Percentiles rank a stretch among this genome's conserved stretches.
These are phyloP conservation scores for Anoplopoma fimbria DNA, from an alignment of 2,113 vertebrate genomes.

Conservation along the genomic window DNA sequence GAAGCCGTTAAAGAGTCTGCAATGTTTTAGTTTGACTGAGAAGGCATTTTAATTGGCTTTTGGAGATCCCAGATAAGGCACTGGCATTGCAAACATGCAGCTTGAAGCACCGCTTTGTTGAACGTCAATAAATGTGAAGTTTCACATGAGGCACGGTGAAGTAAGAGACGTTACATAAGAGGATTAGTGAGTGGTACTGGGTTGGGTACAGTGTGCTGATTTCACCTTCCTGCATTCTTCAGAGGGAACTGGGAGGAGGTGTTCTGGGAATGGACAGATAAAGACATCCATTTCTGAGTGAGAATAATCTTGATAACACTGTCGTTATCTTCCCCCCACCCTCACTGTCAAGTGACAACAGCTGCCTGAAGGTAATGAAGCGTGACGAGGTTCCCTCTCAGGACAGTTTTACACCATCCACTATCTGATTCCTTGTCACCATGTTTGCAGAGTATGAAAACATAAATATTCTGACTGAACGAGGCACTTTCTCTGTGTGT, in stretches of 20 bases:
- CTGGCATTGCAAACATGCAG: not conserved
- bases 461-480: not conserved
- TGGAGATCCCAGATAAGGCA: slow-evolving; percentile 19
- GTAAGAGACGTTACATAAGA: not conserved
- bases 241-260: slow-evolving; percentile 3
- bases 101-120: not conserved
- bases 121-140: not conserved
- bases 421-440: slow-evolving; percentile 7
- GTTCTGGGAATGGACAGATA: slow-evolving; percentile 7
- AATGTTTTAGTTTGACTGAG: slow-evolving; percentile 21
- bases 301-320: slow-evolving; percentile 40
- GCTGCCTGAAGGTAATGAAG: slow-evolving; percentile 53
- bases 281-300: slow-evolving; percentile 34
- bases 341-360: slow-evolving; percentile 40
- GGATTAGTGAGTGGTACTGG: not conserved
- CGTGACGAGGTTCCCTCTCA: slow-evolving; percentile 18
- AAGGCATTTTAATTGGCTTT: slow-evolving; percentile 27
- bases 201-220: not conserved
- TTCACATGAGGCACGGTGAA: not conserved
- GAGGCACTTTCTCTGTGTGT: not conserved
- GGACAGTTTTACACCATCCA: slow-evolving; percentile 19
- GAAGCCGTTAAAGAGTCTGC: slow-evolving; percentile 39
- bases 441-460: not conserved
- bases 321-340: slow-evolving; percentile 22
- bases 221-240: slow-evolving; percentile 26